These are phyloP conservation scores for Pithys albifrons DNA, from an alignment of 2,113 vertebrate species.

Conservation along the genomic window DNA sequence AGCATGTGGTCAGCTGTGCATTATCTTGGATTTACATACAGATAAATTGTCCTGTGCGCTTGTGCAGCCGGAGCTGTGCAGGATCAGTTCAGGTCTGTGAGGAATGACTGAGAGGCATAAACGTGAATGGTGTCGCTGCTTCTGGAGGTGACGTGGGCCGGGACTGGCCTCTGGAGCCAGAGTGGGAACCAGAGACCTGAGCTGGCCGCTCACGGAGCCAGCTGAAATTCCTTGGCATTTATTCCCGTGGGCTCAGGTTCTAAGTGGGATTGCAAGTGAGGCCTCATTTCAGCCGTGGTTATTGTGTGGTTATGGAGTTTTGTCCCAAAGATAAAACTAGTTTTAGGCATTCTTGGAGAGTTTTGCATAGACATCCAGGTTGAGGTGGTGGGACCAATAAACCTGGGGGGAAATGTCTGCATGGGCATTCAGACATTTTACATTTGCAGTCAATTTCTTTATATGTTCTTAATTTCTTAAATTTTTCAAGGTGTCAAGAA, in stretches of 20 bases:
- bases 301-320: background rate
- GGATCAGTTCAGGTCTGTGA: fast-evolving
- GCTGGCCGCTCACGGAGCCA: fast-evolving
- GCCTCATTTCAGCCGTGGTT: background rate
- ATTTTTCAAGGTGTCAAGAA: background rate
- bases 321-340: background rate
- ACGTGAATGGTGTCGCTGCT: background rate
- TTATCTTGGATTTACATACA: background rate
- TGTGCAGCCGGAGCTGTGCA: background rate
- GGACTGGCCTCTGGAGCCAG: background rate
- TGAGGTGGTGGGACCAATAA: background rate
- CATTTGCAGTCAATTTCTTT: background rate
- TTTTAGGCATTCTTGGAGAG: background rate
- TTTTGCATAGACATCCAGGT: background rate
- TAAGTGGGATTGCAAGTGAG: background rate
- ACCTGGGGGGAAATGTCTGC: background rate
- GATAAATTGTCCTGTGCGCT: background rate
- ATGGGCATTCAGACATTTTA: background rate
- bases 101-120: background rate
- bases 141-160: background rate
- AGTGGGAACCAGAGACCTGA: background rate
- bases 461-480: background rate
- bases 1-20: background rate
- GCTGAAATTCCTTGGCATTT: background rate
- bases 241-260: background rate